phyloP scores from a whole-genome alignment of 2,797 vertebrate species.

The Myotis daubentonii region DNA sequence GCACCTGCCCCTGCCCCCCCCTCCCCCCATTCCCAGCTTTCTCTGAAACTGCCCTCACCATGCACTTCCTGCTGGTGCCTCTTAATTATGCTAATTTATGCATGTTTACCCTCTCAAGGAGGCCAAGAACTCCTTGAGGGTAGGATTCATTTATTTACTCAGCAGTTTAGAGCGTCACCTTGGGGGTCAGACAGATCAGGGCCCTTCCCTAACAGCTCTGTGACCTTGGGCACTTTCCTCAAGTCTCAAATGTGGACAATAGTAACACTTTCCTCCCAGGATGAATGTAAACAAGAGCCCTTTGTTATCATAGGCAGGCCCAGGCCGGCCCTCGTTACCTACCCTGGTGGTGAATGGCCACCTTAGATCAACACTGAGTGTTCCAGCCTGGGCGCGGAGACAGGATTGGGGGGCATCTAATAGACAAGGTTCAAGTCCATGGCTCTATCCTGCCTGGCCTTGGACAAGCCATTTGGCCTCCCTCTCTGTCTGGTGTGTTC shows the following conservation, averaged over 20 bases:
- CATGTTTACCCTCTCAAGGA: not conserved
- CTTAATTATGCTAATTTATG: not conserved
- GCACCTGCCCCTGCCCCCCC: not conserved
- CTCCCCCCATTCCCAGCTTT: not conserved
- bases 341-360: not conserved
- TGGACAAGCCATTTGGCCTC: not conserved
- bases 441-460: not conserved
- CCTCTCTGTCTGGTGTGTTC: not conserved
- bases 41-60: not conserved
- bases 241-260: not conserved
- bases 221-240: not conserved
- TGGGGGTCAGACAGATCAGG: no score
- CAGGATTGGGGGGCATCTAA: no score
- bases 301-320: not conserved
- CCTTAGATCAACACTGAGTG: not conserved
- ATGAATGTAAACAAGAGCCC: not conserved
- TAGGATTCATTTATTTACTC: not conserved
- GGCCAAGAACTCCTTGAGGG: not conserved
- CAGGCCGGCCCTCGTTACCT: not conserved
- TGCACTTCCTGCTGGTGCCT: not conserved
- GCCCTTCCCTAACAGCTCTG: not conserved
- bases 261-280: not conserved
- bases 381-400: not conserved
- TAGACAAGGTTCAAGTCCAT: not conserved
- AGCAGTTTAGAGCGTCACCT: not conserved